Base-by-base conservation (phyloP, 30 jellyfish, hydroid and myxozoan species). In the Aurelia coerulea region DNA sequence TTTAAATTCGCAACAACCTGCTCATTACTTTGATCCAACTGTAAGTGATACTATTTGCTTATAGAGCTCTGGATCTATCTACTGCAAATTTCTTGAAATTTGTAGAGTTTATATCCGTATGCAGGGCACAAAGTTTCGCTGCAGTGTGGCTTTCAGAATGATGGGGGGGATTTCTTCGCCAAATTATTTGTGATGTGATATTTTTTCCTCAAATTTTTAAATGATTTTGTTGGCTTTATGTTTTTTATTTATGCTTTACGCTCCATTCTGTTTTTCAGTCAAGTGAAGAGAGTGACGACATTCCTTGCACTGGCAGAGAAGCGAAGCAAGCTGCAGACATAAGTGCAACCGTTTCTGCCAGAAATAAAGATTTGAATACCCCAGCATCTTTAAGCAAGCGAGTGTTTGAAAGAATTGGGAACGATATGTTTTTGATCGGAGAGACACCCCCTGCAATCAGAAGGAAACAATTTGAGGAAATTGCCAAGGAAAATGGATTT, bases 321-420 rank as follows among this genome's bases (percentile, higher is more conserved):
- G 63, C 23, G 29, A 37, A 42, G 54, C 65, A 32, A 60, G 11
- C 72, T 18, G 72, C 32, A 62, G 56, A 46, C 56, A 46, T 46
- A 7, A 46, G 1, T 46, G 56, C 14, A 46, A 46, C 56, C 56
- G 12, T 4, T 4, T 46, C 56, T 46, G 56, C 56, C 15, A 6
- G 13, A 9, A 7, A 50, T 32, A 5, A 5, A 5, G 0, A 50
- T n/a, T 3, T 0, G 59, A 15, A 18, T 10, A 8, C 54, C 35
- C 16, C 91, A 13, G 10, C 91, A 10, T 52, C 68, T 16, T 12
- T 59, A 50, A 71, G 68, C 34, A 66, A 72, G 54, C 84, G 94
- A 37, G 65, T 90, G 33, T 90, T 90, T 73, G 97, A 90, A 73
- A 80, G 97, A 31, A 37, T 82, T 56, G 97, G 97, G 13, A 85